Conservation (phyloP, 37 sponge, comb jelly and placozoan genomes). For the Haliclona indistincta region DNA sequence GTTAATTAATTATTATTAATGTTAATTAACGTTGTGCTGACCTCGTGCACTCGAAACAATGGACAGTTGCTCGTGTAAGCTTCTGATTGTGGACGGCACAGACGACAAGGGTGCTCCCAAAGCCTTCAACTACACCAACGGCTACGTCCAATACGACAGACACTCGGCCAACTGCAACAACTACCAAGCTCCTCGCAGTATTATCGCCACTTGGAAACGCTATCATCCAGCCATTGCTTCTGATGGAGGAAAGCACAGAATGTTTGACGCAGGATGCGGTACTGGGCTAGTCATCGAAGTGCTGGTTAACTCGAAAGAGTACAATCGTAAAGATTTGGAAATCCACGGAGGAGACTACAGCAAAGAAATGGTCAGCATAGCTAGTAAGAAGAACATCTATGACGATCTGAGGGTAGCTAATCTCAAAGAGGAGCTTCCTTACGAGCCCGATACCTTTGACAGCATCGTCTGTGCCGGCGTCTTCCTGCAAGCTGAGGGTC, state of each 20-base stretch:
- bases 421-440: not conserved
- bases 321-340: not conserved
- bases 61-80: not conserved
- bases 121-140: too few species aligned
- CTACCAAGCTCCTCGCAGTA: not conserved
- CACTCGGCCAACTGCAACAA: too few species aligned
- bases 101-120: not conserved
- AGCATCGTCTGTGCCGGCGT: not conserved
- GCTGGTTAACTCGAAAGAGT: not conserved
- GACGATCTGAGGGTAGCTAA: not conserved
- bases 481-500: not conserved
- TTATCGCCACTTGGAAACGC: not conserved
- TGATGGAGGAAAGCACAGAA: not conserved
- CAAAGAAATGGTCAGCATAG: not conserved
- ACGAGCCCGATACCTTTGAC: not conserved
- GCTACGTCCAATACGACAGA: too few species aligned
- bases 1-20: slow-evolving; percentile 1
- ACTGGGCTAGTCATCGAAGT: not conserved
- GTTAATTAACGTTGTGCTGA: not conserved
- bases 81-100: not conserved
- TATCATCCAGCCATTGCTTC: not conserved
- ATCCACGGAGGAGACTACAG: not conserved
- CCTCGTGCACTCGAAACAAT: not conserved
- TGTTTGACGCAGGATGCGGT: not conserved
- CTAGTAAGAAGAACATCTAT: not conserved